Base-by-base conservation (phyloP, 2,797 vertebrate genomes). In the Choloepus didactylus region DNA sequence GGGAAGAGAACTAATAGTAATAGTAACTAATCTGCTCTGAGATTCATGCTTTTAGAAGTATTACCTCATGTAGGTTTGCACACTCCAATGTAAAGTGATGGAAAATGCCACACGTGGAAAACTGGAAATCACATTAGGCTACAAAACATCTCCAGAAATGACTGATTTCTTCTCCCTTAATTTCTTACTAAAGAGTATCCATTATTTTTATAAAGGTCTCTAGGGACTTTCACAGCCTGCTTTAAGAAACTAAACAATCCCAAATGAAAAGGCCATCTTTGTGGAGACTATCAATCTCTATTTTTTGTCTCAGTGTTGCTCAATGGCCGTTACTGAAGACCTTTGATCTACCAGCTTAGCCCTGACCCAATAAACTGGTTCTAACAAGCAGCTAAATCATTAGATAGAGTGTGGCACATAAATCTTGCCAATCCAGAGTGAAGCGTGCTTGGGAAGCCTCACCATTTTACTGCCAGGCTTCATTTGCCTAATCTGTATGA, bases 251-350 rank as follows among this genome's bases (percentile, higher is more conserved):
- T 64, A 92, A 97, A 93, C 64, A 92, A 92, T 80, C 51, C 41
- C 77, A 62, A 92, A 95, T 95, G 81, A 93, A 97, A 96, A 95
- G 93, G 92, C 85, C 38, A 89, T 96, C 60, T 21, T 62, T 0
- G 4, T 29, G 27, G 73, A 44, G 12, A 64, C 31, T 76, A 46
- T 94, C 27, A 4, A 85, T 88, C 64, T 59, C 54, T n/a, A 35
- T 72, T 90, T 44, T 62, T 86, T 80, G 75, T n/a, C 62, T 80
- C 54, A 69, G 29, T 38, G 27, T 75, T 91, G 75, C 76, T 95
- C 83, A 80, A 41, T 64, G 67, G 80, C 83, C 93, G 83, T 69
- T 80, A 80, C 25, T 16, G 46, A 86, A 83, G 95, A 81, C 66
- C 89, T 95, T 89, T 21, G 3, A 94, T 93, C 84, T 59, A n/a